Conservation (phyloP, 2,797 vertebrate species). For the Scomberomorus guttatus region DNA sequence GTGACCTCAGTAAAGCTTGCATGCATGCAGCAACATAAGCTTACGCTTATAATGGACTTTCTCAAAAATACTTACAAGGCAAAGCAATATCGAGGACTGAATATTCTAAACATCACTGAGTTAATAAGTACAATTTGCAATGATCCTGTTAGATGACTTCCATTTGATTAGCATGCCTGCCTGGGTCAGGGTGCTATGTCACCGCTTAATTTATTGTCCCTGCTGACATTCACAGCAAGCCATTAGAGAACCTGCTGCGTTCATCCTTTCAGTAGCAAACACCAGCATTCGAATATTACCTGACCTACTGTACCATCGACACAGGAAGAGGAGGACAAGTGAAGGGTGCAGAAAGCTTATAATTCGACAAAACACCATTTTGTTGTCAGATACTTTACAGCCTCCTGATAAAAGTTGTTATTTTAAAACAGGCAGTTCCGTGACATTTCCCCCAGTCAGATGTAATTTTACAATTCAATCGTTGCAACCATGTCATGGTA, state of each 20-base stretch:
- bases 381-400: background rate
- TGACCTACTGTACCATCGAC: conserved; percentile 13
- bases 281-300: conserved; percentile 25
- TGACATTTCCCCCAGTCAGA: background rate
- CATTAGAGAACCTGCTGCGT: conserved; percentile 61
- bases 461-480: background rate
- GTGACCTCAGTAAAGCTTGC: conserved; percentile 20
- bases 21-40: conserved; percentile 28
- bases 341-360: conserved; percentile 9
- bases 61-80: conserved; percentile 17
- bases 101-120: conserved; percentile 27
- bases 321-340: conserved; percentile 27
- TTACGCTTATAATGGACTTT: conserved; percentile 9
- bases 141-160: conserved; percentile 29
- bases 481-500: too few species aligned
- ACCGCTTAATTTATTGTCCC: conserved; percentile 69
- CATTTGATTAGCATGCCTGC: conserved; percentile 38
- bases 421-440: background rate
- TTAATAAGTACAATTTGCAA: conserved; percentile 46
- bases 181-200: conserved; percentile 46
- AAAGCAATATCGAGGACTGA: background rate
- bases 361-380: conserved; percentile 5
- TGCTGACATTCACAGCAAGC: conserved; percentile 74
- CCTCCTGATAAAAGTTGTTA: background rate
- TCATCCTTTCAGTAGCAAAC: conserved; percentile 67